Evolutionary conservation across 2,888 invertebrate genomes (phyloP), one percentile per base, ranked within the genome.

Genomic region (Salticus scenicus): DNA sequence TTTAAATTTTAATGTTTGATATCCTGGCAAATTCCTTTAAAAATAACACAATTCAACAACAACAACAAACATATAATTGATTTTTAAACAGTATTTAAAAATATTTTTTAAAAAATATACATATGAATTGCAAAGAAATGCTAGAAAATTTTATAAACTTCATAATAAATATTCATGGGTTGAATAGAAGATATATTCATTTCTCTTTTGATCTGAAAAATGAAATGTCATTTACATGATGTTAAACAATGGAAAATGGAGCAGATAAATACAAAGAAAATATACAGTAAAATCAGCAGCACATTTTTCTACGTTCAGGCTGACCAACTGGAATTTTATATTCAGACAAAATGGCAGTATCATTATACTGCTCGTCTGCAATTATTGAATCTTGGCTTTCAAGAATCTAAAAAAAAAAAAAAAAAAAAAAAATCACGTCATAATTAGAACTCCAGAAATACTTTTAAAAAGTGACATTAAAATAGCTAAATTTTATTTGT

Each of bases 361-460:
- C 86, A 33, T 66, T 57, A 69, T 69, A 70, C 30, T 57, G 71
- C 14, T 86, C 86, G 57, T 86, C 86, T 24, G 80, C 79, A 4
- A 76, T 71, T 17, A 86, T 72, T 4, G 86, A 86, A 64, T 86
- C 86, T 72, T 86, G 86, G 67, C 76, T 80, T 76, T 86, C 86
- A 37, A 86, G 76, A 12, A 86, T 80, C 86, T 86, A 20, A 37
- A 66, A 30, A 30, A 4, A 66, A 66, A 51, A 51, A 51, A 14
- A 51, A 51, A 51, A 14, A 51, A 51, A n/a, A n/a, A n/a, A n/a
- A n/a, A n/a, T n/a, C n/a, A n/a, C 41, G 8, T 41, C 14, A 10
- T 10, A 41, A 41, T 14, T 41, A 41, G 8, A 41, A 41, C n/a
- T n/a, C n/a, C n/a, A n/a, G n/a, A 42, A 42, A 14, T 42, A 1